Evolutionary conservation across 1,140 invertebrate genomes (phyloP).

Genomic region (Neoseiulus cucumeris): DNA sequence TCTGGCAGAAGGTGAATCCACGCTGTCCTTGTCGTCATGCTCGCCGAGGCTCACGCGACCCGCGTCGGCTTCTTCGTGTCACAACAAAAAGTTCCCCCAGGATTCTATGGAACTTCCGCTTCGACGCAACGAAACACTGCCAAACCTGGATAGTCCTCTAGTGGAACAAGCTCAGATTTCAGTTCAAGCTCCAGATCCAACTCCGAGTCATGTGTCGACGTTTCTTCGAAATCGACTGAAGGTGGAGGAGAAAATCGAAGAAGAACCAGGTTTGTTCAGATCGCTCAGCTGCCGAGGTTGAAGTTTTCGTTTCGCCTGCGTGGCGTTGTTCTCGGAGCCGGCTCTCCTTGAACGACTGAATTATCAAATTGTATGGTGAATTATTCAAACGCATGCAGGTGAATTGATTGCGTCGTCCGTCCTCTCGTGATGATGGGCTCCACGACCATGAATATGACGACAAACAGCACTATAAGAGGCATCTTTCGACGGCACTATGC

Average conservation of each 20-base stretch:
- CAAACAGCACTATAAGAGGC: too few species aligned
- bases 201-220: neutral
- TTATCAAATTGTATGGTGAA: too few species aligned
- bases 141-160: neutral
- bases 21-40: neutral
- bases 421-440: too few species aligned
- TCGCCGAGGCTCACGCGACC: neutral
- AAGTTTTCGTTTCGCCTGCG: too few species aligned
- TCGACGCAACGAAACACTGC: conserved; percentile 5
- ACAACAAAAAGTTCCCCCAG: neutral
- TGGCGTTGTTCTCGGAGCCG: too few species aligned
- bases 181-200: neutral
- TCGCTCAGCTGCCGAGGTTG: too few species aligned
- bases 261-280: neutral
- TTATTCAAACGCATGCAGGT: too few species aligned
- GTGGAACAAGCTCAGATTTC: neutral
- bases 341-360: too few species aligned
- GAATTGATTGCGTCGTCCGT: too few species aligned
- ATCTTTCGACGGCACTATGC: too few species aligned
- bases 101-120: neutral
- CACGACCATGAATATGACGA: too few species aligned
- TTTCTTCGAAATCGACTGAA: neutral
- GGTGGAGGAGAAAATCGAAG: neutral
- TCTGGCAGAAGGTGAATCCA: conserved; percentile 2
- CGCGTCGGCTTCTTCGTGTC: neutral